Base-by-base conservation (phyloP, 1,140 invertebrate species). In the Lethocerus indicus region DNA sequence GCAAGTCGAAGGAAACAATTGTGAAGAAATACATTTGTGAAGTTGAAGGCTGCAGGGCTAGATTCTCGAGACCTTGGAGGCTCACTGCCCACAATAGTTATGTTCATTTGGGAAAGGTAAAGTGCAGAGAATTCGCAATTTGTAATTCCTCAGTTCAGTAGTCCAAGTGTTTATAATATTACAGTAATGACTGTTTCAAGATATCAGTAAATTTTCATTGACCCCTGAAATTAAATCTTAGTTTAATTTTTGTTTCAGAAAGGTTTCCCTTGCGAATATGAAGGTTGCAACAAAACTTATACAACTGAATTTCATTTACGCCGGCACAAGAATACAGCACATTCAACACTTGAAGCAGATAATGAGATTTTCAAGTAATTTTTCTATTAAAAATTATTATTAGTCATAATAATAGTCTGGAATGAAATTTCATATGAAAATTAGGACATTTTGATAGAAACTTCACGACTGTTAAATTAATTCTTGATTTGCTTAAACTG, bases 281-380 rank as follows among this genome's bases (percentile, higher is more conserved):
- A 51, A 45, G 61, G 63, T 29, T 71, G 70, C 59, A 47, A 32
- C n/a, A 71, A 69, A 57, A 54, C 64, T 44, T 71, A 70, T 47
- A 65, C 67, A 24, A 68, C 61, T 51, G 66, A 64, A 51, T 67
- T 64, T 52, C 70, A 71, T 57, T 62, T 71, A 40, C 59, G 61
- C 47, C 59, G 70, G 12, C 70, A 71, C 50, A 61, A 66, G 50
- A 63, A 61, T 41, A 63, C 41, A 46, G 56, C 56, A 27, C 61
- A 64, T 45, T 46, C 52, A 36, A 39, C 45, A 23, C 24, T 27
- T 26, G 25, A 53, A 13, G 45, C 40, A 42, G n/a, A 49, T 18
- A 27, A 25, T 21, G 14, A 46, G 25, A 9, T 21, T 14, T 24
- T 21, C 3, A 42, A 42, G 23, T 21, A 42, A n/a, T n/a, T n/a